Evolutionary conservation across 2,888 invertebrate species (phyloP).

Genomic region (Panzeria rudis): DNA sequence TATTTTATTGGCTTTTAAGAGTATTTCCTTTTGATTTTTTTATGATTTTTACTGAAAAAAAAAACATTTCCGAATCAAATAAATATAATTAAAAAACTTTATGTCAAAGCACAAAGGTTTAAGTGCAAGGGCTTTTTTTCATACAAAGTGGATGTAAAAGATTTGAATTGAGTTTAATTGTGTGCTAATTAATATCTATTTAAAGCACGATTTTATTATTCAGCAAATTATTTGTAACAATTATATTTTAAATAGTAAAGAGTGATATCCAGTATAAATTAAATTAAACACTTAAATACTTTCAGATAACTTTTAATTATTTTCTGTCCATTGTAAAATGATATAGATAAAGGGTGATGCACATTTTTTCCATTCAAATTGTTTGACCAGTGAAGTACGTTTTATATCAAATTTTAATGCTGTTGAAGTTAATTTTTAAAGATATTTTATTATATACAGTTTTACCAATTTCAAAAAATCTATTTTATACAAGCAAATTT

Average conservation of each 20-base stretch:
- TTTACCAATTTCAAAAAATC: too few species aligned
- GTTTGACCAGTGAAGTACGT: too few species aligned
- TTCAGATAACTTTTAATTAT: neutral
- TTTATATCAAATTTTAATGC: too few species aligned
- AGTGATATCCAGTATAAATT: neutral
- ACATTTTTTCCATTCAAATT: too few species aligned
- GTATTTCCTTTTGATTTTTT: neutral
- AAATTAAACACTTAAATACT: neutral
- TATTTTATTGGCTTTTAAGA: neutral
- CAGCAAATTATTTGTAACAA: neutral
- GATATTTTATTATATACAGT: too few species aligned
- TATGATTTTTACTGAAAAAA: neutral
- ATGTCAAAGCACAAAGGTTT: neutral
- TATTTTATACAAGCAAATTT: too few species aligned
- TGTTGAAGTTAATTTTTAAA: too few species aligned
- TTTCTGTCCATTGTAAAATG: too few species aligned
- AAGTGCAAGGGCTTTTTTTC: neutral
- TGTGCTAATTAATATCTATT: neutral
- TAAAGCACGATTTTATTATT: neutral
- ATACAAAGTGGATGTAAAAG: neutral
- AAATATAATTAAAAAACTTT: neutral
- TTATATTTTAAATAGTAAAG: neutral
- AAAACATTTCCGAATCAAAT: conserved; percentile 2
- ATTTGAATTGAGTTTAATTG: neutral
- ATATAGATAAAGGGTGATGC: too few species aligned